Base-by-base conservation (phyloP, 2,888 invertebrate genomes). In the Tinea pellionella region DNA sequence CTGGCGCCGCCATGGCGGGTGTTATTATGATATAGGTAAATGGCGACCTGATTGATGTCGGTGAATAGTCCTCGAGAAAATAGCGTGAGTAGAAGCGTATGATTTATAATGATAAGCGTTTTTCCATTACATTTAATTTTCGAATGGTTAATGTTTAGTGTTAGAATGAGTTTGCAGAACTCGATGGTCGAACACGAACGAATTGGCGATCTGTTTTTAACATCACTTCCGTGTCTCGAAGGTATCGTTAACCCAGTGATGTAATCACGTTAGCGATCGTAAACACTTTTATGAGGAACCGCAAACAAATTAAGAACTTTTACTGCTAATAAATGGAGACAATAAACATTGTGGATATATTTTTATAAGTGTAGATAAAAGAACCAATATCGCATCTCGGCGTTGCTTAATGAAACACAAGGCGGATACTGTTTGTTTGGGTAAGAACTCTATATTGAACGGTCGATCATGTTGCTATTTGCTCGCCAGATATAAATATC, bases 241-340 rank as follows among this genome's bases (percentile, higher is more conserved):
- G 73, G 78, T 68, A 69, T 71, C 75, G 72, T 80, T 78, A 75
- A 74, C 72, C 69, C 69, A 69, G n/a, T 69, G 68, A 68, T 70
- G 77, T 75, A 78, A 80, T 79, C 78, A 73, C 71, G 73, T 72
- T 71, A 72, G 68, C 64, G 68, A 66, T 72, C 74, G 72, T 80
- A 77, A 77, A 80, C 69, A 73, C 74, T 70, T 80, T 77, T 75
- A 77, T 72, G 67, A 73, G 68, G 65, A 64, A 72, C 78, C 77
- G 66, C 78, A 77, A 78, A 78, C 78, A 78, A 79, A 80, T 76
- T 77, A 77, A 77, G 73, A 69, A 66, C 74, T 64, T 63, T 64
- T 72, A 76, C 72, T 72, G 71, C 70, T 74, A 73, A 73, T 75
- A 72, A 74, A 76, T 74, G 69, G 66, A 59, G 64, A 64, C 68